A percentile compares a stretch with the other conserved stretches of the same genome.
phyloP scores from a whole-genome alignment of 2,113 vertebrate genomes.

The Marmota flaviventris region DNA sequence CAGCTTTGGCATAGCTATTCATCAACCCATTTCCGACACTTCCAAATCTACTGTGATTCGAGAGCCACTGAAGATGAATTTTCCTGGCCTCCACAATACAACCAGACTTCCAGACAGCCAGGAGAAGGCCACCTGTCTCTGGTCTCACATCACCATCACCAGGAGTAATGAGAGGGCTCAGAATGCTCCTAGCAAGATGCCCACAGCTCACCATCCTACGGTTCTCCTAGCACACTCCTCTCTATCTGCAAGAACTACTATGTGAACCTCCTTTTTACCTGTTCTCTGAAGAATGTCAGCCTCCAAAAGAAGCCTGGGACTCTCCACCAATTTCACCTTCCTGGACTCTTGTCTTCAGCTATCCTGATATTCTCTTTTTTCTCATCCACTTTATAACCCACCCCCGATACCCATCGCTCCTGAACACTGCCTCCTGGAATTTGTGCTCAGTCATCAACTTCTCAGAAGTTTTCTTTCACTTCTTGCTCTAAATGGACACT shows the following conservation, averaged over 20 bases:
- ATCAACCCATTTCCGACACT: background rate
- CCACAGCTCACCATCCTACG: background rate
- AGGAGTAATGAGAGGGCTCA: background rate
- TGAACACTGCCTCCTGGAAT: background rate
- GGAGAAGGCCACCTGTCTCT: background rate
- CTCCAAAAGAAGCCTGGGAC: background rate
- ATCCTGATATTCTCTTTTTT: background rate
- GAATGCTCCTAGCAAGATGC: background rate
- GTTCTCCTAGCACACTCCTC: background rate
- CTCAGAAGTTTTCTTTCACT: background rate
- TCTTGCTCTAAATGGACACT: background rate
- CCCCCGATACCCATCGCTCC: background rate
- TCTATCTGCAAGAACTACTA: background rate
- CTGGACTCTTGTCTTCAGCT: background rate
- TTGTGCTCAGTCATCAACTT: too few species aligned
- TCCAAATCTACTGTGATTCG: background rate
- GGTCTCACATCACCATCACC: background rate
- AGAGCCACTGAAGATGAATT: background rate
- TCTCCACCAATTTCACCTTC: background rate
- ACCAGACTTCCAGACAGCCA: background rate
- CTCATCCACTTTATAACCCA: background rate
- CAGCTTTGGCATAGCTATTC: background rate
- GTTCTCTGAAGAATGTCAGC: background rate
- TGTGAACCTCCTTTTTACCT: background rate
- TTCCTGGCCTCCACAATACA: background rate